These are phyloP conservation scores for Orius laevigatus DNA, from an alignment of 1,140 invertebrate species.

Conservation along the genomic window DNA sequence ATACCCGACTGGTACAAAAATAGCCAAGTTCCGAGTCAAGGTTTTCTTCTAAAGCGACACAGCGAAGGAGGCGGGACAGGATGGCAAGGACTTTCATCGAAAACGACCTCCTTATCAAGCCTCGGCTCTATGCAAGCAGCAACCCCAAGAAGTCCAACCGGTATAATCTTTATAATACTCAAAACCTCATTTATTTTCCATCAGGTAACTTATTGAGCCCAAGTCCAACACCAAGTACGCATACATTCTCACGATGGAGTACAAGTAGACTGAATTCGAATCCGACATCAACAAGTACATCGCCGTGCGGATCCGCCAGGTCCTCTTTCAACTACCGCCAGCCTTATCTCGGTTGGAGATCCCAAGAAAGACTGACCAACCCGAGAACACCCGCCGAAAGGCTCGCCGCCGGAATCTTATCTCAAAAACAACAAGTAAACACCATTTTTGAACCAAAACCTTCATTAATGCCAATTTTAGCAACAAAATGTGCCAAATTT, in stretches of 20 bases:
- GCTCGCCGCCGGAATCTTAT: conserved; percentile 35
- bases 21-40: conserved; percentile 43
- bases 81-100: conserved; percentile 56
- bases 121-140: conserved; percentile 31
- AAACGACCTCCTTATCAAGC: conserved; percentile 59
- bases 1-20: conserved; percentile 91
- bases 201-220: conserved; percentile 24
- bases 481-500: conserved; percentile 22
- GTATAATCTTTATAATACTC: conserved; percentile 21
- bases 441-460: background rate
- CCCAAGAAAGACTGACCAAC: conserved; percentile 59
- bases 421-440: conserved; percentile 27
- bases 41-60: conserved; percentile 36
- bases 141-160: conserved; percentile 24
- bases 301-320: conserved; percentile 42
- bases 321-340: conserved; percentile 50
- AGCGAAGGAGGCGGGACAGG: conserved; percentile 39
- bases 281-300: conserved; percentile 33
- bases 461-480: conserved; percentile 2
- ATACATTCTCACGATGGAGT: conserved; percentile 60
- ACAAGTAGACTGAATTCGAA: conserved; percentile 67
- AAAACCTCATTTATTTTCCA: background rate
- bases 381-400: conserved; percentile 70
- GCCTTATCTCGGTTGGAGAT: conserved; percentile 78
- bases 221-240: conserved; percentile 32